phyloP scores from a whole-genome alignment of 37 sponge, comb jelly and placozoan species.

The Halisarca cf. caerulea region DNA sequence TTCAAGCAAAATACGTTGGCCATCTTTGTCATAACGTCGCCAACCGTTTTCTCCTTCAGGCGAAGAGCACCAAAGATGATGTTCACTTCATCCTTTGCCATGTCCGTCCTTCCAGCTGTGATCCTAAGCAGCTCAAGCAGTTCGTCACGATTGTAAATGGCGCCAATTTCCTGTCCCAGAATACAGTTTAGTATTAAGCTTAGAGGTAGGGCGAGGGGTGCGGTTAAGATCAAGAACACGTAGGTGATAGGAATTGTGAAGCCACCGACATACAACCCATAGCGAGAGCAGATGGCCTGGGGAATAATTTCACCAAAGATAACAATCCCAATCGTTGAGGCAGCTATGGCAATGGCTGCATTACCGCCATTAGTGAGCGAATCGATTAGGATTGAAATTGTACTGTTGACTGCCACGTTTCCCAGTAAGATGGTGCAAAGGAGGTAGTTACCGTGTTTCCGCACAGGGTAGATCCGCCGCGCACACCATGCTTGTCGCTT shows the following conservation, averaged over 20 bases:
- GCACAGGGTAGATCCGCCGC: conserved; percentile 77
- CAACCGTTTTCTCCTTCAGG: conserved; percentile 83
- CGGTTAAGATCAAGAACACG: conserved; percentile 88
- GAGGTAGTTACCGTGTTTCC: conserved; percentile 95
- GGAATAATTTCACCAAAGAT: conserved; percentile 97
- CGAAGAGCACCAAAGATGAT: conserved; percentile 87
- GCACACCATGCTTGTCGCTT: conserved; percentile 79
- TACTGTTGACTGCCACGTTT: conserved; percentile 96
- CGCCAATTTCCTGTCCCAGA: conserved; percentile 93
- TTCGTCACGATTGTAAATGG: conserved; percentile 89
- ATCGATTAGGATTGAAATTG: conserved; percentile 84
- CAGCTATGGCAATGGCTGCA: conserved; percentile 67
- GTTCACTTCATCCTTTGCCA: conserved; percentile 78
- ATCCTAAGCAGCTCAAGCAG: conserved; percentile 84
- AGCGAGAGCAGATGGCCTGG: conserved; percentile 94
- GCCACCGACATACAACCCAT: conserved; percentile 90
- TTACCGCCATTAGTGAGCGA: conserved; percentile 54
- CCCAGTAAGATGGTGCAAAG: conserved; percentile 95
- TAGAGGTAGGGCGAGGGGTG: conserved; percentile 89
- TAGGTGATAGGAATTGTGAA: conserved; percentile 84
- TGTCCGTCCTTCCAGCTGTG: conserved; percentile 73
- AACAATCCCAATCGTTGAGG: conserved; percentile 86
- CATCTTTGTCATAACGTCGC: conserved; percentile 91
- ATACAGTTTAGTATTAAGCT: conserved; percentile 81
- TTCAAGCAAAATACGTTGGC: conserved; percentile 79